Evolutionary conservation across 2,797 vertebrate species (phyloP).

Genomic region (Antrozous pallidus): DNA sequence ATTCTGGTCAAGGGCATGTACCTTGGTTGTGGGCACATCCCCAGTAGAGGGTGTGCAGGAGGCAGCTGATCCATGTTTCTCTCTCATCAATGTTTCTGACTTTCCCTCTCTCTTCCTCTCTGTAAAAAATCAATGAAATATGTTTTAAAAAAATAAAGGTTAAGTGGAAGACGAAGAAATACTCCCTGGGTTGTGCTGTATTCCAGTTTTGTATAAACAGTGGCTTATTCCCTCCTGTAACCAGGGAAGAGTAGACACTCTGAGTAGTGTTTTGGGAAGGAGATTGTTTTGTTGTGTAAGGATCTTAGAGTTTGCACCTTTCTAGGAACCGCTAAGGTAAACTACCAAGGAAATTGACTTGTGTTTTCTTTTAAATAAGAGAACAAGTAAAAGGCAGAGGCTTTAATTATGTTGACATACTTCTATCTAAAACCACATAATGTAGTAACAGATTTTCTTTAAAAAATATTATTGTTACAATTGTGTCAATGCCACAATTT

Average conservation of each 20-base stretch:
- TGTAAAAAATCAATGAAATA: too few relatives aligned
- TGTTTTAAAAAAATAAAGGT: slow-evolving; percentile 1
- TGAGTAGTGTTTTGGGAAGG: background rate
- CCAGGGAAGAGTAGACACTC: background rate
- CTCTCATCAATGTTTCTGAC: too few relatives aligned
- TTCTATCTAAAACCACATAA: background rate
- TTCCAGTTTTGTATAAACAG: background rate
- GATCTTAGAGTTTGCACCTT: background rate
- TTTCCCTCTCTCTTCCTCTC: too few relatives aligned
- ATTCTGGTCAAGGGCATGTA: too few relatives aligned
- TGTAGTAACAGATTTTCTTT: background rate
- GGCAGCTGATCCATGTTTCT: too few relatives aligned
- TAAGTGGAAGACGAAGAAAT: background rate
- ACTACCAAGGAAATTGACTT: background rate
- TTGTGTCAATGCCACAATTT: slow-evolving; percentile 6
- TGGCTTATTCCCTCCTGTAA: background rate
- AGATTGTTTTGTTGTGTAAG: background rate
- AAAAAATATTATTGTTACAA: background rate
- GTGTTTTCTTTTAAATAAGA: slow-evolving; percentile 13
- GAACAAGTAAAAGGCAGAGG: background rate
- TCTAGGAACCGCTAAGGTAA: background rate
- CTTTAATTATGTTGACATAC: background rate
- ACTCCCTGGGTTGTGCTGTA: background rate
- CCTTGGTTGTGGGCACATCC: too few relatives aligned
- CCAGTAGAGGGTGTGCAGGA: too few relatives aligned